A percentile compares a stretch with the other conserved stretches of the same genome.
phyloP scores from a whole-genome alignment of 2,797 vertebrate genomes.

The Pelobates cultripes region DNA sequence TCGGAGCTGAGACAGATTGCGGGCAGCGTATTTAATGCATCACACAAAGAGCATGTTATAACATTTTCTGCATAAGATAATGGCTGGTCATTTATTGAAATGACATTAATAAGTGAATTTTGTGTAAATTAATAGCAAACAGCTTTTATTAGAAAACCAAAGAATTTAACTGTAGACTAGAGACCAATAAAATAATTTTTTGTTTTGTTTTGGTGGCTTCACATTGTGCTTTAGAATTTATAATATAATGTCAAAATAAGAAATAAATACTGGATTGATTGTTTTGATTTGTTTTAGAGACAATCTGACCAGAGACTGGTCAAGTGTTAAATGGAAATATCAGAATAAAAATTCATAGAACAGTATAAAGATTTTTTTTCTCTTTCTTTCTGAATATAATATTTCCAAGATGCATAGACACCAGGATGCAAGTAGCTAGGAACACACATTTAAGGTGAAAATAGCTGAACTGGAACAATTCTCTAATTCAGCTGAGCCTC shows the following conservation, averaged over 20 bases:
- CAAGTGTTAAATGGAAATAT: no score
- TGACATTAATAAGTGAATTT: slow-evolving; percentile 30
- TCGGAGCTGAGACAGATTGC: slow-evolving; percentile 54
- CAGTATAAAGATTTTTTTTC: no score
- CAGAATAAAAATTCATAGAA: no score
- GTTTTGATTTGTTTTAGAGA: not conserved
- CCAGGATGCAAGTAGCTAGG: no score
- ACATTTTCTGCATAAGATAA: slow-evolving; percentile 22
- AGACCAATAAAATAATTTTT: not conserved
- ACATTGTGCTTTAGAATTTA: not conserved
- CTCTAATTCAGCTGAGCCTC: no score
- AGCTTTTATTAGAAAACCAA: slow-evolving; percentile 4
- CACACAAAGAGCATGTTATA: slow-evolving; percentile 16
- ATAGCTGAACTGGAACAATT: no score
- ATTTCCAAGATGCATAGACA: no score
- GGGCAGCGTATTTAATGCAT: slow-evolving; percentile 24
- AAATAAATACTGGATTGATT: no score
- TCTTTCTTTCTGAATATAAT: no score
- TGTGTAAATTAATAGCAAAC: slow-evolving; percentile 11
- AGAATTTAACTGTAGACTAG: not conserved
- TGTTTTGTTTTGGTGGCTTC: not conserved
- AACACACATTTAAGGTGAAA: no score
- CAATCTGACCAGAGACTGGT: no score
- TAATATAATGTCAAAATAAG: not conserved
- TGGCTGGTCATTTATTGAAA: slow-evolving; percentile 9